Evolutionary conservation across 1,140 invertebrate genomes (phyloP), one percentile per base, ranked within the genome.

Genomic region (Megalonaias nervosa): DNA sequence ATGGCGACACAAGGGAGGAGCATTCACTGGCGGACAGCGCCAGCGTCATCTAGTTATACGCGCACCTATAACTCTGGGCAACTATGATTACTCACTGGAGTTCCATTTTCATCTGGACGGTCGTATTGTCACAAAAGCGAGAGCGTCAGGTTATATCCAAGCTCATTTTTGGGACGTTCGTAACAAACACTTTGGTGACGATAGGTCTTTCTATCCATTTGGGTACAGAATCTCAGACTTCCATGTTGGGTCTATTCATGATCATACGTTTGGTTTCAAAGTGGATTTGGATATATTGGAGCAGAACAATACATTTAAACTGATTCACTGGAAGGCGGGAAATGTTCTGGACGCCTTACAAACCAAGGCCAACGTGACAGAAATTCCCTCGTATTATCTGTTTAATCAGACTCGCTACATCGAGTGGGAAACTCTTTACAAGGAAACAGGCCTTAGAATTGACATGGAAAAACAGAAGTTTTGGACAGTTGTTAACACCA

Each of bases 81-180:
- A 84, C 65, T 85, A 84, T 68, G 82, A 85, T 58, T 85, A 85
- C 70, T 75, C 82, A 16, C 64, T 85, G 68, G 84, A 85, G 72
- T 84, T 81, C 62, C 64, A 75, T 14, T 85, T 85, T 61, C 79
- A 82, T 70, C 62, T 82, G 4, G 81, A 83, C 64, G 85, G 83
- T 17, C 60, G 60, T 38, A 74, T 86, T 5, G 71, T 82, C 15
- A 79, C 75, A 0, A 77, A 56, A n/a, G 81, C 71, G 11, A 73
- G 77, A 14, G 76, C 82, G 0, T 76, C 80, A 16, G 84, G 84
- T 2, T 84, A 79, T 66, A 78, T 84, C 17, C 80, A 81, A 19
- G 74, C 72, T 19, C 69, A 69, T 5, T 82, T 80, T 56, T 80
- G 57, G 59, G 66, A 77, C 57, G 66, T 79, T 0, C 57, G 64